Conservation (phyloP, 2,113 vertebrate species). For the Perca schrenkii region DNA sequence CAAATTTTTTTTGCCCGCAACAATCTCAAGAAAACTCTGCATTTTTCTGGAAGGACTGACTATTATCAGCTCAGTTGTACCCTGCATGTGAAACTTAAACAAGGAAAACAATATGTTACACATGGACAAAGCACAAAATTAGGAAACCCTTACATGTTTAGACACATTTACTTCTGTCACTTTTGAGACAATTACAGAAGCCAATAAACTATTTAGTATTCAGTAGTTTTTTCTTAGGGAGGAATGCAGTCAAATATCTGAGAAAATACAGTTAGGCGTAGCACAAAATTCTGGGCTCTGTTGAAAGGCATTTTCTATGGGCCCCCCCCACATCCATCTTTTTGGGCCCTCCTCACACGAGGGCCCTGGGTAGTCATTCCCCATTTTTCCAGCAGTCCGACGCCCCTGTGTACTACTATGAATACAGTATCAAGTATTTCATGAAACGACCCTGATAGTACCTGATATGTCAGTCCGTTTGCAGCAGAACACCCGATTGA, state of each 20-base stretch:
- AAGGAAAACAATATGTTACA: not conserved
- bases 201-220: too few species aligned
- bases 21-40: too few species aligned
- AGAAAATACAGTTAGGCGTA: not conserved
- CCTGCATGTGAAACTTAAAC: not conserved
- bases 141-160: not conserved
- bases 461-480: conserved; percentile 64
- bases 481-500: conserved; percentile 58
- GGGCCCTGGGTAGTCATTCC: too few species aligned
- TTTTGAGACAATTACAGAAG: not conserved
- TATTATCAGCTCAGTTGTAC: not conserved
- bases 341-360: too few species aligned
- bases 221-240: too few species aligned
- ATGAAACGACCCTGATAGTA: conserved; percentile 17
- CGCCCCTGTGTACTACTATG: not conserved
- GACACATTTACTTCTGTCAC: not conserved
- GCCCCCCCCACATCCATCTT: too few species aligned
- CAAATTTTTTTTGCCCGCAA: too few species aligned
- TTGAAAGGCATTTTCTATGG: too few species aligned
- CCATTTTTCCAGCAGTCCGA: too few species aligned
- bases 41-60: too few species aligned
- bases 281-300: too few species aligned
- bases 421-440: not conserved
- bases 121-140: not conserved
- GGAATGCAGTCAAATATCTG: too few species aligned